These are phyloP conservation scores for Leptinotarsa rubiginosa DNA, from an alignment of 2,888 invertebrate species.

Conservation along the genomic window DNA sequence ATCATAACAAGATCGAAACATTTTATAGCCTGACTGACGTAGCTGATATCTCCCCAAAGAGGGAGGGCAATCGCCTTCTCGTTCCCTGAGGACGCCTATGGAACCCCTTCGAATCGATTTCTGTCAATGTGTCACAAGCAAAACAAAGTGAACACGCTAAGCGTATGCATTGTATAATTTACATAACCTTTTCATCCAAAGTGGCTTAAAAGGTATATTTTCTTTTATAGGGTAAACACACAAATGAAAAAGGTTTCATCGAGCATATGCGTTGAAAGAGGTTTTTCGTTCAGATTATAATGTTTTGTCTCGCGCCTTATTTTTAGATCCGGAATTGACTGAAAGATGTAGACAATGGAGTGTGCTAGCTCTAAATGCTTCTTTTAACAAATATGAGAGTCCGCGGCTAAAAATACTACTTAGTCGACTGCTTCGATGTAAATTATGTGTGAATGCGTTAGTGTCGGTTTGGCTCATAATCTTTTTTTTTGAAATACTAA, in stretches of 20 bases:
- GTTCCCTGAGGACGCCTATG: not conserved
- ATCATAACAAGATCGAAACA: too few species aligned
- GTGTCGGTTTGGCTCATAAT: constrained; percentile 6
- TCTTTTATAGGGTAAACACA: constrained; percentile 28
- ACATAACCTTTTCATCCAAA: constrained; percentile 21
- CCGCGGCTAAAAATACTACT: not conserved
- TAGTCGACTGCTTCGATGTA: not conserved
- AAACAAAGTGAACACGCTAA: constrained; percentile 24
- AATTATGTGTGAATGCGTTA: constrained; percentile 15
- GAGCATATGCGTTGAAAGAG: constrained; percentile 6
- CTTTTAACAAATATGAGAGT: constrained; percentile 15
- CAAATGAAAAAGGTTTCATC: constrained; percentile 23
- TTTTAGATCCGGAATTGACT: constrained; percentile 8
- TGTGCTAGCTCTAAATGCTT: not conserved
- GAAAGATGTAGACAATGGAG: constrained; percentile 17
- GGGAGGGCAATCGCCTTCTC: not conserved
- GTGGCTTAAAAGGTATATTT: constrained; percentile 23
- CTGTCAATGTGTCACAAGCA: constrained; percentile 14
- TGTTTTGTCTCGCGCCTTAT: constrained; percentile 13
- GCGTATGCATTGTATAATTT: constrained; percentile 25
- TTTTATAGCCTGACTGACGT: too few species aligned
- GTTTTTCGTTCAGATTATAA: constrained; percentile 15
- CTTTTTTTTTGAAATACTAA: constrained; percentile 16
- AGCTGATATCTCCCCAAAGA: not conserved
- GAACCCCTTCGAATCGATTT: constrained; percentile 11